Conservation (phyloP, 1,140 invertebrate genomes). For the Coptotermes formosanus region DNA sequence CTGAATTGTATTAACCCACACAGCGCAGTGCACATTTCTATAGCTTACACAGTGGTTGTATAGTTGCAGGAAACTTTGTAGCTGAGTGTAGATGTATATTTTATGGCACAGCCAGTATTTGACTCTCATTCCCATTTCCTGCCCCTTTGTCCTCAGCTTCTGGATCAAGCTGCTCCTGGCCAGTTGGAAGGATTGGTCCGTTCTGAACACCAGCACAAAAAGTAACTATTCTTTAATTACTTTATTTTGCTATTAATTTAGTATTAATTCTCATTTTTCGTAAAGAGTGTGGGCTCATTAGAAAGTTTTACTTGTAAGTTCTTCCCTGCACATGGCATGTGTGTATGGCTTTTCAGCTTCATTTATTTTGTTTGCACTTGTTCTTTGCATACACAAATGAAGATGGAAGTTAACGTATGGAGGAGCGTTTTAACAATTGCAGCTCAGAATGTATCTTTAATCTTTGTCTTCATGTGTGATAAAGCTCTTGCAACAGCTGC, state of each 20-base stretch:
- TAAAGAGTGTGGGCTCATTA: not conserved
- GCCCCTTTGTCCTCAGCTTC: constrained; percentile 54
- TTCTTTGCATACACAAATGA: too few species aligned
- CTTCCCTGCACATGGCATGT: not conserved
- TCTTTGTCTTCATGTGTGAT: too few species aligned
- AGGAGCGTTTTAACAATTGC: too few species aligned
- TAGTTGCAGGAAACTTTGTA: not conserved
- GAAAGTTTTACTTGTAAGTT: not conserved
- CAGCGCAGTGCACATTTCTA: not conserved
- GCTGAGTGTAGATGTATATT: constrained; percentile 21
- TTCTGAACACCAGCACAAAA: constrained; percentile 46
- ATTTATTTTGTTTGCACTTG: too few species aligned
- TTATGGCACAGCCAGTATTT: constrained; percentile 13
- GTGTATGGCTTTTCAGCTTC: too few species aligned
- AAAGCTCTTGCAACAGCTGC: too few species aligned
- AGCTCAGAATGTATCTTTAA: too few species aligned
- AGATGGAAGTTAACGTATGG: too few species aligned
- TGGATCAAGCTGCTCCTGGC: constrained; percentile 53
- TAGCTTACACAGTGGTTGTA: not conserved
- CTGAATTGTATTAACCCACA: not conserved
- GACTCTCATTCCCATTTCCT: constrained; percentile 33
- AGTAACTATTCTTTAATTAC: constrained; percentile 58
- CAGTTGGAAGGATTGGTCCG: constrained; percentile 24
- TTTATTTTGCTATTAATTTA: constrained; percentile 27
- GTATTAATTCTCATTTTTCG: not conserved